These are phyloP conservation scores for Excalfactoria chinensis DNA, from an alignment of 2,113 vertebrate genomes.

Conservation along the genomic window DNA sequence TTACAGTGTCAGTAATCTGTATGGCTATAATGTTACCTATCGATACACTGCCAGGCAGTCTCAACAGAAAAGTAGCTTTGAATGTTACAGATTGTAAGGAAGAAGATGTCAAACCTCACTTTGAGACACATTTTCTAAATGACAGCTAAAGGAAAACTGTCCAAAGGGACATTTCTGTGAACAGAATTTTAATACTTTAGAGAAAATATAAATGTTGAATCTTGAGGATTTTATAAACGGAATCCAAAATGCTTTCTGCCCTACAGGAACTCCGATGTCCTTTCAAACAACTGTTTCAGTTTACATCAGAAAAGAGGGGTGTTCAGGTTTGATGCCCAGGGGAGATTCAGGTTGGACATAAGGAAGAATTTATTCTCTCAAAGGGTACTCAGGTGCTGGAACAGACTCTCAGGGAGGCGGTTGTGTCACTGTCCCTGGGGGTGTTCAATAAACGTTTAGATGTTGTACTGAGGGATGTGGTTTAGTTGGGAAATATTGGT, in stretches of 20 bases:
- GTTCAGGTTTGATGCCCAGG: not conserved
- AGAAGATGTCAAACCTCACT: not conserved
- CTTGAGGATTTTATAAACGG: not conserved
- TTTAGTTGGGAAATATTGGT: too few relatives aligned
- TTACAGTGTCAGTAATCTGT: not conserved
- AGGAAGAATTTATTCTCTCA: too few relatives aligned
- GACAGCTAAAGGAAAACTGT: not conserved
- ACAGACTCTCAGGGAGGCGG: too few relatives aligned
- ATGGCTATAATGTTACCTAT: not conserved
- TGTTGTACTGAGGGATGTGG: too few relatives aligned
- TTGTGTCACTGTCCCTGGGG: too few relatives aligned
- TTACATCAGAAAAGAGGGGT: not conserved
- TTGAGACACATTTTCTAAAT: not conserved
- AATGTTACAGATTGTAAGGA: not conserved
- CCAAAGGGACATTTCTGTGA: not conserved
- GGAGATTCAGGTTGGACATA: too few relatives aligned
- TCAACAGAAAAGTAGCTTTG: slow-evolving; percentile 9
- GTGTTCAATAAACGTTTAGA: too few relatives aligned
- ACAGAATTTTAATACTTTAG: not conserved
- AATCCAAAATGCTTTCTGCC: slow-evolving; percentile 26
- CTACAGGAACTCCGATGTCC: not conserved
- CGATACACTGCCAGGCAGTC: not conserved
- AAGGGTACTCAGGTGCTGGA: too few relatives aligned
- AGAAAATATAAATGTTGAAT: not conserved
- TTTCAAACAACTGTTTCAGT: not conserved